Percentiles rank a stretch among this genome's conserved stretches.
Conservation (phyloP, 2,797 vertebrate genomes). For the Chrosomus eos region DNA sequence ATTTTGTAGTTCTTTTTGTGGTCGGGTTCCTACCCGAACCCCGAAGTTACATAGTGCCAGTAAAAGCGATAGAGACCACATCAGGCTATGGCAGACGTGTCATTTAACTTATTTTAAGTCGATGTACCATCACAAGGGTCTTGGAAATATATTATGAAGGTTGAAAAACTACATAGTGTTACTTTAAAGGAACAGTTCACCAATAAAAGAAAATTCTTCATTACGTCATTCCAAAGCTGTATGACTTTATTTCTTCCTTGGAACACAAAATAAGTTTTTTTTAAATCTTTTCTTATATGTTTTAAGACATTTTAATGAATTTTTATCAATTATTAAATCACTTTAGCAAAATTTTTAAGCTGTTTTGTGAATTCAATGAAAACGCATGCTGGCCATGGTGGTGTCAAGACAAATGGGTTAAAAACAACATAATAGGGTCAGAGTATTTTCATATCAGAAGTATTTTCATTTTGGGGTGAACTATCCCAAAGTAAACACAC, state of each 20-base stretch:
- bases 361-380: neutral
- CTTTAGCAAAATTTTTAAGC: neutral
- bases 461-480: neutral
- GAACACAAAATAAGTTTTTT: no score
- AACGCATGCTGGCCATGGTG: neutral
- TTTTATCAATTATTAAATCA: neutral
- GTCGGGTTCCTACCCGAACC: no score
- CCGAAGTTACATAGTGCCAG: no score
- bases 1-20: no score
- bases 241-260: neutral
- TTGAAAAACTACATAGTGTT: no score
- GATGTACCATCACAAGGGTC: no score
- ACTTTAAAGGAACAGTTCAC: neutral
- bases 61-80: no score
- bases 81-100: no score
- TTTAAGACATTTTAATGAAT: neutral
- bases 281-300: neutral
- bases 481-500: slow-evolving; percentile 1
- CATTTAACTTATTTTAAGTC: no score
- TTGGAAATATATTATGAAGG: no score
- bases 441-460: neutral
- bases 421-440: neutral
- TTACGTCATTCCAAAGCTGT: neutral
- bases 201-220: neutral
- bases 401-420: neutral